Conservation (phyloP, 1,140 invertebrate species). For the Lepidotrigona ventralis region DNA sequence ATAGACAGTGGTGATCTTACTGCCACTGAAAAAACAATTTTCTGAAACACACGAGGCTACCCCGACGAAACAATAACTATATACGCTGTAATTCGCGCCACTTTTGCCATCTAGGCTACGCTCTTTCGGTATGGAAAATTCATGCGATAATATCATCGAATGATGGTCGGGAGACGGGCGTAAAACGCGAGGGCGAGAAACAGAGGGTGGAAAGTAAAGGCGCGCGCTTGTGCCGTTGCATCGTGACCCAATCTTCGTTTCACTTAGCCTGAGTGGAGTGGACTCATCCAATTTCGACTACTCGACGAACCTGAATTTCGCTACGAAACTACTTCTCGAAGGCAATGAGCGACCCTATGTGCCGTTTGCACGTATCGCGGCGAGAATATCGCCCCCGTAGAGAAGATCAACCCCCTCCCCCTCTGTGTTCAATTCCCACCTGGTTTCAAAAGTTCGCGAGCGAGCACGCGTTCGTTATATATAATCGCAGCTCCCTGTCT, state of each 20-base stretch:
- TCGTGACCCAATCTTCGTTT: constrained; percentile 29
- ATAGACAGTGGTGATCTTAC: neutral
- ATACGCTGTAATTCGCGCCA: neutral
- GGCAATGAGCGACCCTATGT: neutral
- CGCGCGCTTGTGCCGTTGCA: neutral
- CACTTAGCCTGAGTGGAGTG: constrained; percentile 19
- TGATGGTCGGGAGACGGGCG: neutral
- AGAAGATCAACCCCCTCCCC: neutral
- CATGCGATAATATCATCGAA: neutral
- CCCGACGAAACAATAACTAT: neutral
- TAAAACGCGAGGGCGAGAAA: neutral
- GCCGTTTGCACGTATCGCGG: neutral
- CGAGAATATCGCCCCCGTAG: neutral
- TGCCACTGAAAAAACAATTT: neutral
- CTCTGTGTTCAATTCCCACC: too few relatives aligned
- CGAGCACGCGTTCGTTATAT: neutral
- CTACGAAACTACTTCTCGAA: neutral
- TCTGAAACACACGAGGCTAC: neutral
- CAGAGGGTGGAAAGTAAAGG: constrained; percentile 6
- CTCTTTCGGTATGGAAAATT: neutral
- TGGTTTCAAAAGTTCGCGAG: too few relatives aligned
- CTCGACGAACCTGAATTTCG: constrained; percentile 21
- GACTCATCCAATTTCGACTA: constrained; percentile 31
- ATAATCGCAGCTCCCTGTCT: too few relatives aligned
- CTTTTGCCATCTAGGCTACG: neutral